Evolutionary conservation across 2,888 invertebrate species (phyloP).

Genomic region (Pegoplata infirma): DNA sequence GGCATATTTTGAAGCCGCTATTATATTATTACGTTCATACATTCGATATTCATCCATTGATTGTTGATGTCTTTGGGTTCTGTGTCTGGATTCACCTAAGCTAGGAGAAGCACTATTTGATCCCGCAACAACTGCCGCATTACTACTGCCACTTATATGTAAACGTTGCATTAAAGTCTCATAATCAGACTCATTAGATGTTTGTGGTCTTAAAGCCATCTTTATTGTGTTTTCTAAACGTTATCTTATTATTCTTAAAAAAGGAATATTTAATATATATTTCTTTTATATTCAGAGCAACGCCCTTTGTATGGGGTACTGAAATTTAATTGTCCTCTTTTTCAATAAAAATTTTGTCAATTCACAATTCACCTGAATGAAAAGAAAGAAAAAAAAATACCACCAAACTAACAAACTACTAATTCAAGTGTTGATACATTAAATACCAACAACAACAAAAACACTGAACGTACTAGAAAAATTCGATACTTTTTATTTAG

Average conservation of each 20-base stretch:
- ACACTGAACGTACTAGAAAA: too few species aligned
- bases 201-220: constrained; percentile 63
- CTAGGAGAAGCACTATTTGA: constrained; percentile 40
- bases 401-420: constrained; percentile 42
- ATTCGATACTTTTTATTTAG: too few species aligned
- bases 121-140: too few species aligned
- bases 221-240: constrained; percentile 42
- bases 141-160: constrained; percentile 67
- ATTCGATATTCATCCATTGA: constrained; percentile 80
- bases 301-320: constrained; percentile 54
- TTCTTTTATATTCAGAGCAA: constrained; percentile 32
- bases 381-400: constrained; percentile 47
- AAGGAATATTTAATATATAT: background rate
- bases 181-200: constrained; percentile 70
- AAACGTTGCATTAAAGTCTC: constrained; percentile 74
- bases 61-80: constrained; percentile 78
- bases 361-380: constrained; percentile 52
- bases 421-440: constrained; percentile 47
- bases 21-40: constrained; percentile 86
- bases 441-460: too few species aligned
- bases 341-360: constrained; percentile 44
- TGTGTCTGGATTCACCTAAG: constrained; percentile 40
- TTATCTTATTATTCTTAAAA: constrained; percentile 7
- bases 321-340: constrained; percentile 54
- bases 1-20: constrained; percentile 87